Percentiles rank a stretch among this genome's conserved stretches.
These are phyloP conservation scores for Phyto melanocephala DNA, from an alignment of 2,888 invertebrate genomes.

Conservation along the genomic window DNA sequence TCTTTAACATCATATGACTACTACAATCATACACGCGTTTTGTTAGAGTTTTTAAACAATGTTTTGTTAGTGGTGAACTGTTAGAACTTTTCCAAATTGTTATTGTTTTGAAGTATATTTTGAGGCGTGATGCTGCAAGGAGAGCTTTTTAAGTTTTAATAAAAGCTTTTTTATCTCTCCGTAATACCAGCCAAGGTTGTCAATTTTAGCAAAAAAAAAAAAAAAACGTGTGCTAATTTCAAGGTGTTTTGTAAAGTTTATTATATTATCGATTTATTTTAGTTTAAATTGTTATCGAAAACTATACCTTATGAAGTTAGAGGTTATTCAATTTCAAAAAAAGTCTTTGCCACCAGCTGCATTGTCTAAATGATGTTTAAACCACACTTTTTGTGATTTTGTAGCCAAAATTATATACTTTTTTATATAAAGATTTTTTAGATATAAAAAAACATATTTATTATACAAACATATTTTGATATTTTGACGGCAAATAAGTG, in stretches of 20 bases:
- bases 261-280: background rate
- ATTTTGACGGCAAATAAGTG: too few species aligned
- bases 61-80: background rate
- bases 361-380: too few species aligned
- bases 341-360: too few species aligned
- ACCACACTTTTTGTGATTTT: too few species aligned
- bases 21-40: conserved; percentile 29
- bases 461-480: too few species aligned
- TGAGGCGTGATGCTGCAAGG: conserved; percentile 23
- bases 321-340: background rate
- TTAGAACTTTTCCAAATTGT: conserved; percentile 14
- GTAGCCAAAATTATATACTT: too few species aligned
- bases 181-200: background rate
- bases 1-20: conserved; percentile 44
- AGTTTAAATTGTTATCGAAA: background rate
- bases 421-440: too few species aligned
- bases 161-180: background rate
- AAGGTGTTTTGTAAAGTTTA: background rate
- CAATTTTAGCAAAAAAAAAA: background rate
- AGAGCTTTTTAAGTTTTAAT: background rate
- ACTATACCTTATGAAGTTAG: too few species aligned
- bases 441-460: too few species aligned
- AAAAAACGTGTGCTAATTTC: background rate
- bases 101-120: conserved; percentile 31
- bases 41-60: background rate